Evolutionary conservation across 2,113 vertebrate species (phyloP).

Genomic region (Cyprinodon tularosa): DNA sequence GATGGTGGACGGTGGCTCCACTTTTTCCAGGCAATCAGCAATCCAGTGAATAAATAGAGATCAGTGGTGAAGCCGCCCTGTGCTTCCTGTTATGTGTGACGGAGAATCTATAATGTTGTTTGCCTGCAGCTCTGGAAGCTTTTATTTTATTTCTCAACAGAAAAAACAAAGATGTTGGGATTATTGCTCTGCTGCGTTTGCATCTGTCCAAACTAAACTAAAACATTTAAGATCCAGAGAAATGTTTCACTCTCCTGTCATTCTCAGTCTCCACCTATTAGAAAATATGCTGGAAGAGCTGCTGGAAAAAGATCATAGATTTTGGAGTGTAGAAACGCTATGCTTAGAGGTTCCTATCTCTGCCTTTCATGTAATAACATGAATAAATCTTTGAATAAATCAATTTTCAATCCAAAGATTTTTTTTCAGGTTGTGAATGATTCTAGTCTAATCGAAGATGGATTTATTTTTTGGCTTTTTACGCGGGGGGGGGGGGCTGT

Average conservation of each 20-base stretch:
- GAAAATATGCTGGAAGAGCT: background rate
- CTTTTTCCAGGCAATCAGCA: background rate
- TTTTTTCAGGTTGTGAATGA: background rate
- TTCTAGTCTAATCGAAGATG: background rate
- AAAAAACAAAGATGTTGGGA: background rate
- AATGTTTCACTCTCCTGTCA: no score
- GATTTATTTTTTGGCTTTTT: background rate
- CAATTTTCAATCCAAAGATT: background rate
- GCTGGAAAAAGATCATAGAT: background rate
- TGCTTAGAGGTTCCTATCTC: background rate
- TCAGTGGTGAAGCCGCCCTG: background rate
- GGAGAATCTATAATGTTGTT: background rate
- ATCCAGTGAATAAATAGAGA: background rate
- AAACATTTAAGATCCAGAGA: background rate
- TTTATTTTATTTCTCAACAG: background rate
- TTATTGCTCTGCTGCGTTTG: no score
- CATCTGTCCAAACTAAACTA: background rate
- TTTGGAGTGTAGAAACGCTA: background rate
- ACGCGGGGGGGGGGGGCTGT: constrained; percentile 26
- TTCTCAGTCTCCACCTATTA: background rate
- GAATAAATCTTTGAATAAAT: background rate
- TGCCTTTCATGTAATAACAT: background rate
- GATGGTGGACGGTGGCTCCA: no score
- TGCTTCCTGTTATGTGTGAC: background rate
- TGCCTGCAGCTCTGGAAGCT: background rate